phyloP scores from a whole-genome alignment of 2,797 vertebrate genomes.

The Micrastur ruficollis region DNA sequence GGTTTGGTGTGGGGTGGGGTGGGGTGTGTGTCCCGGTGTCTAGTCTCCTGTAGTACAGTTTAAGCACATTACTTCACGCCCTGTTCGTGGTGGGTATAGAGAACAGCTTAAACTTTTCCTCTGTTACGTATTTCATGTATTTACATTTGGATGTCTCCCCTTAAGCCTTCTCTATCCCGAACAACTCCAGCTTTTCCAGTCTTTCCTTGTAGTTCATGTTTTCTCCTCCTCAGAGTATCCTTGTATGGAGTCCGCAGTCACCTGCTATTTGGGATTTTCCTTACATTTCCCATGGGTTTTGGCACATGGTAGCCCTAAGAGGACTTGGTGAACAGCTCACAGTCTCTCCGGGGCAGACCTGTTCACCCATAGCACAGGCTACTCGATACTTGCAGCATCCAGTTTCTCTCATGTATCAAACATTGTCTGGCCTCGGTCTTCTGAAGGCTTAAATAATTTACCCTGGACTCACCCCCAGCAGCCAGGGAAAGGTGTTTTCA shows the following conservation, averaged over 20 bases:
- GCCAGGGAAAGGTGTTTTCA: background rate
- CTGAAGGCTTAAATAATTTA: background rate
- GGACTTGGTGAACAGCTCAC: background rate
- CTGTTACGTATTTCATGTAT: background rate
- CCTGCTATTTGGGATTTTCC: background rate
- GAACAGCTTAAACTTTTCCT: background rate
- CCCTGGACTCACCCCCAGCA: background rate
- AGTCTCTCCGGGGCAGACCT: background rate
- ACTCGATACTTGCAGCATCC: background rate
- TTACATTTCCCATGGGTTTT: background rate
- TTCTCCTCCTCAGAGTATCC: background rate
- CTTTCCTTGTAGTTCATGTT: background rate
- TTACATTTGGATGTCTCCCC: background rate
- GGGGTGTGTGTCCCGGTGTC: background rate
- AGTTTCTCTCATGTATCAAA: background rate
- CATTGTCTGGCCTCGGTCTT: background rate
- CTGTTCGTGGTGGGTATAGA: background rate
- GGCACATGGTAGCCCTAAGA: background rate
- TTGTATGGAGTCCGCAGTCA: background rate
- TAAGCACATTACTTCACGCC: background rate
- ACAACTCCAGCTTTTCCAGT: background rate
- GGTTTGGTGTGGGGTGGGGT: rapidly evolving
- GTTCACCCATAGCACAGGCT: background rate
- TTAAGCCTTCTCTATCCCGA: background rate
- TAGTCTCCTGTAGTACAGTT: background rate